Base-by-base conservation (phyloP, 2,113 vertebrate genomes). In the Oxygymnocypris stewartii region DNA sequence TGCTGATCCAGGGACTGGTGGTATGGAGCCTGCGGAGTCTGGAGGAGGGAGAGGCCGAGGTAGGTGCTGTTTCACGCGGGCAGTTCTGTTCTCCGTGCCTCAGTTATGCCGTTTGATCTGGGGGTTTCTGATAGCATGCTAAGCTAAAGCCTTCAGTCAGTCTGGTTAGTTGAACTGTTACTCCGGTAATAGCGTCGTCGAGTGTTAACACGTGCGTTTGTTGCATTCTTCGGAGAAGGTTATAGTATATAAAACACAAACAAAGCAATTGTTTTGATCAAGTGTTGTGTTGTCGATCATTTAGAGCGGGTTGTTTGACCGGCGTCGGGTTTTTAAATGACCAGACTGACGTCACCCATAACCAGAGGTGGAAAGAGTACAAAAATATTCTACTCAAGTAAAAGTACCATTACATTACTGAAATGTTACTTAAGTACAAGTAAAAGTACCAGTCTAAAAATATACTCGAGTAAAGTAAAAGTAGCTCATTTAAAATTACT, bases 21-120 rank as follows among this genome's bases (percentile, higher is more conserved):
- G 96, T 98, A 90, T 98, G 97, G 97, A 97, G 96, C 90, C 95
- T 98, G 91, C 95, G 96, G 86, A 96, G 96, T 90, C 95, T 98
- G 88, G 97, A 98, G 31, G 97, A 97, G 83, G 95, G 95, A 88
- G 95, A 96, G 90, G 93, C 94, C 6, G 96, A 96, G 96, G 96
- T 96, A 88, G 91, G 92, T 40, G 31, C 61, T n/a, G 35, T 67
- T 81, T 65, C 28, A 4, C 11, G 23, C 49, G 47, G 71, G 12
- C 18, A 9, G 8, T 20, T 47, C 61, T 61, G 7, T 31, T 37
- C 18, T 75, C 28, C 49, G 28, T 37, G 51, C 9, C 51, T 37
- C 49, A 23, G 79, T 67, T 20, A 1, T 20, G 67, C 69, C 82
- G 49, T 84, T 84, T 6, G 31, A 74, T 40, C 25, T 40, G 67